Base-by-base conservation (phyloP, 2,113 vertebrate genomes). In the Crotalus tigris region DNA sequence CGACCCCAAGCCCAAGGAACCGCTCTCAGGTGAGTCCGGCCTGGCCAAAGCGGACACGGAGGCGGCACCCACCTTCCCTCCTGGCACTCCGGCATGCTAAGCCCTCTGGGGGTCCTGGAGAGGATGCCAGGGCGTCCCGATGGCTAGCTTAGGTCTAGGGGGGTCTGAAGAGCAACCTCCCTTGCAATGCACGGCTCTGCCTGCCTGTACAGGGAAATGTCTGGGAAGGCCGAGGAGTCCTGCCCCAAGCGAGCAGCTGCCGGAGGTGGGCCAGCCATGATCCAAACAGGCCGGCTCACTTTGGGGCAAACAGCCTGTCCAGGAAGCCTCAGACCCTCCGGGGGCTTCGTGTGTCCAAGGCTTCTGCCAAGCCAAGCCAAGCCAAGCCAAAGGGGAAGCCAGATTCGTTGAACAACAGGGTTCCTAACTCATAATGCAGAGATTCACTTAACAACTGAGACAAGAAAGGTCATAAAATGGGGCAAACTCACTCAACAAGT, bases 11-110 rank as follows among this genome's bases (percentile, higher is more conserved):
- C 96, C 97, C 93, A 97, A 97, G 95, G 98, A 99, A 87, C 98
- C 98, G 0, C 96, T 99, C 49, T 99, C 98, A 29, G 98, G 99
- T 99, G 96, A 97, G 97, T 54, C 5, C 1, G 23, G 54, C 0
- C 0, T 5, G 23, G n/a, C 0, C 7, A 3, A 15, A 5, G 4
- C 2, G 0, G 1, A 44, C 44, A 5, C 17, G 44, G 0, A 8
- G 54, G 46, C 0, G 0, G 8, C 12, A 1, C 24, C 33, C 24
- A 0, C 1, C 33, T 51, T 51, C 19, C 5, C 69, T 0, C 0
- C 13, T 9, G 39, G 24, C 8, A 3, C 19, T 9, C 13, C 1
- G 33, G 75, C 33, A 3, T 1, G 17, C 2, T 3, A 39, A 44
- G 17, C 75, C 17, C 19, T 44, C 3, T 2, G 2, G 75, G 33